Evolutionary conservation across 1,140 invertebrate species (phyloP).

Genomic region (Papilio aristodemus): DNA sequence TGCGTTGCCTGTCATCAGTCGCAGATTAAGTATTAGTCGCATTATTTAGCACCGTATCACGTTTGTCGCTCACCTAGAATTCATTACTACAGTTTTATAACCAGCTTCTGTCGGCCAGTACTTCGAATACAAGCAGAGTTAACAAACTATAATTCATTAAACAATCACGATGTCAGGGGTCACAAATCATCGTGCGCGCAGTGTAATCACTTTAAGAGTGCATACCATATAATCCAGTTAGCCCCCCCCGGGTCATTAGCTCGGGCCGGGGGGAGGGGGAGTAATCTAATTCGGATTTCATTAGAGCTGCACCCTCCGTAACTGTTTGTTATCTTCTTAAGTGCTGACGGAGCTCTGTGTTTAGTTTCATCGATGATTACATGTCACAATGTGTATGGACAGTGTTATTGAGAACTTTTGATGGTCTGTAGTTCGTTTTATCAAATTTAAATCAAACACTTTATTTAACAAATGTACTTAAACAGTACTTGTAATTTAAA

Average conservation of each 20-base stretch:
- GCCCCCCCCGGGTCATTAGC: constrained; percentile 48
- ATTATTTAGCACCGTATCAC: too few species aligned
- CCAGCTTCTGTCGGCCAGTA: too few species aligned
- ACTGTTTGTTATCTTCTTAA: constrained; percentile 35
- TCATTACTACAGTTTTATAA: too few species aligned
- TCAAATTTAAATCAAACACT: background rate
- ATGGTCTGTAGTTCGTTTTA: background rate
- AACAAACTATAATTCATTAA: background rate
- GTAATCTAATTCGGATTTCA: constrained; percentile 57
- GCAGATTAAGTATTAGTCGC: too few species aligned
- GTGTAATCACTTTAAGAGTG: constrained; percentile 50
- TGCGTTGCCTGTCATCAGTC: too few species aligned
- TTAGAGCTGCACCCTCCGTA: constrained; percentile 41
- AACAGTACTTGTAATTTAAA: too few species aligned
- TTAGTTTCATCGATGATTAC: constrained; percentile 20
- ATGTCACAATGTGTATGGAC: constrained; percentile 9
- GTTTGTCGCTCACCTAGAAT: too few species aligned
- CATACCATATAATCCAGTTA: constrained; percentile 47
- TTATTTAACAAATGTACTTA: background rate
- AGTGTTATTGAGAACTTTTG: background rate
- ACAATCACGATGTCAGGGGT: constrained; percentile 21
- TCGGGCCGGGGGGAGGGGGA: constrained; percentile 35
- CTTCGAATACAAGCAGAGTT: background rate
- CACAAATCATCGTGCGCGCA: constrained; percentile 47
- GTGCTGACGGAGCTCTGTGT: constrained; percentile 18